These are phyloP conservation scores for Hippocampus mohnikei DNA, from an alignment of 2,113 vertebrate genomes.

Conservation along the genomic window DNA sequence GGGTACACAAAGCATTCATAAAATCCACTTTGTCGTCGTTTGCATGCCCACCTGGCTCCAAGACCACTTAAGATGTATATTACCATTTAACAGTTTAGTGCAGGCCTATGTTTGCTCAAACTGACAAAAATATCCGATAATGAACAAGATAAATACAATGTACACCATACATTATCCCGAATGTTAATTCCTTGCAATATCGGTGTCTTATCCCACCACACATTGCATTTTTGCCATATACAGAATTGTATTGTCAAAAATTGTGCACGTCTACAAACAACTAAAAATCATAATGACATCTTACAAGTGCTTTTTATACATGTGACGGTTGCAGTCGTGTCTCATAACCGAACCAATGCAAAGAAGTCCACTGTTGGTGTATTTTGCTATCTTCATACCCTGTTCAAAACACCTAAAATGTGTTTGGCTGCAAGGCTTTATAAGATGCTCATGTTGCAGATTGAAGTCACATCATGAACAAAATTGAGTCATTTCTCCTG, in stretches of 20 bases:
- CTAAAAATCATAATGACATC: too few relatives aligned
- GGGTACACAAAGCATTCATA: constrained; percentile 15
- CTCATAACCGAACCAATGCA: too few relatives aligned
- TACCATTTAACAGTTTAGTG: neutral
- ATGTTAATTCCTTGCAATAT: neutral
- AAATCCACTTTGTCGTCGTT: constrained; percentile 8
- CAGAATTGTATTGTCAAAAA: too few relatives aligned
- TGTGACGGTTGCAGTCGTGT: too few relatives aligned
- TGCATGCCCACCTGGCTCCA: neutral
- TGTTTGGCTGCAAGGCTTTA: neutral
- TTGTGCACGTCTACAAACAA: too few relatives aligned
- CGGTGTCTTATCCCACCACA: too few relatives aligned
- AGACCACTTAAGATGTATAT: neutral
- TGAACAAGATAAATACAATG: neutral
- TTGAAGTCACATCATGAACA: neutral
- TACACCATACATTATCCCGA: neutral
- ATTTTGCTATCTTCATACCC: neutral
- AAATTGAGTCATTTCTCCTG: neutral
- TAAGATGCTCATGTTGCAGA: neutral
- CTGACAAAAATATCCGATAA: neutral
- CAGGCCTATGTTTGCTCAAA: neutral
- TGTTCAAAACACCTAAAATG: neutral
- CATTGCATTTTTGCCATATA: too few relatives aligned
- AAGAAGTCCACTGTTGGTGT: too few relatives aligned
- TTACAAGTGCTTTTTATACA: too few relatives aligned